phyloP scores from a whole-genome alignment of 2,888 invertebrate genomes.

The Caenorhabditis japonica region DNA sequence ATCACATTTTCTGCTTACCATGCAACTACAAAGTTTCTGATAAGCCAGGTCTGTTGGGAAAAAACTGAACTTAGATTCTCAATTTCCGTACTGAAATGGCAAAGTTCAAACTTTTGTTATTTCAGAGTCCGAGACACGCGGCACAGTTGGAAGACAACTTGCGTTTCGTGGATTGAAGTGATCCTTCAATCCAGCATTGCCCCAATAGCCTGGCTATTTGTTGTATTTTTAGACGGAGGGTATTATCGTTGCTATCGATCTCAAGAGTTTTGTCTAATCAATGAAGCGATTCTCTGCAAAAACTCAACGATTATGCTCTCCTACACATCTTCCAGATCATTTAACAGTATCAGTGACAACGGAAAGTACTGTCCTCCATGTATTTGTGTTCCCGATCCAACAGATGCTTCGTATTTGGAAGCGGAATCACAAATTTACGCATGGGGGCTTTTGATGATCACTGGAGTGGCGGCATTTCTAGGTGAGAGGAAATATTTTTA shows the following conservation, averaged over 20 bases:
- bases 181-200: slow-evolving; percentile 67
- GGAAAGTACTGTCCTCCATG: slow-evolving; percentile 70
- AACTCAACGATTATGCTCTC: slow-evolving; percentile 55
- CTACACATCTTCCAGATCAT: slow-evolving; percentile 41
- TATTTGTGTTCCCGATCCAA: slow-evolving; percentile 62
- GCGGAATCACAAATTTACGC: slow-evolving; percentile 71
- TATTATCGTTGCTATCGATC: slow-evolving; percentile 69
- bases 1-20: too few species aligned
- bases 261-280: slow-evolving; percentile 61
- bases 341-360: slow-evolving; percentile 53
- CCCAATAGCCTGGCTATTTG: slow-evolving; percentile 72
- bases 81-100: too few species aligned
- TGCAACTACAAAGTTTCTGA: too few species aligned
- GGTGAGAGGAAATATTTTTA: slow-evolving; percentile 36
- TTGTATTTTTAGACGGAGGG: slow-evolving; percentile 71
- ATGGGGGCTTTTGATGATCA: slow-evolving; percentile 62
- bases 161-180: slow-evolving; percentile 68
- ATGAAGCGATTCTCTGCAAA: slow-evolving; percentile 54
- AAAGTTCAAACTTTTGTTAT: not conserved
- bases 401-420: slow-evolving; percentile 62
- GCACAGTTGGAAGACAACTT: slow-evolving; percentile 63
- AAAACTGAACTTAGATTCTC: too few species aligned
- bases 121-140: slow-evolving; percentile 62
- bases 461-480: slow-evolving; percentile 60
- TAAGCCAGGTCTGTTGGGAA: too few species aligned